These are phyloP conservation scores for Aphis craccivora DNA, from an alignment of 1,140 invertebrate species.

Conservation along the genomic window DNA sequence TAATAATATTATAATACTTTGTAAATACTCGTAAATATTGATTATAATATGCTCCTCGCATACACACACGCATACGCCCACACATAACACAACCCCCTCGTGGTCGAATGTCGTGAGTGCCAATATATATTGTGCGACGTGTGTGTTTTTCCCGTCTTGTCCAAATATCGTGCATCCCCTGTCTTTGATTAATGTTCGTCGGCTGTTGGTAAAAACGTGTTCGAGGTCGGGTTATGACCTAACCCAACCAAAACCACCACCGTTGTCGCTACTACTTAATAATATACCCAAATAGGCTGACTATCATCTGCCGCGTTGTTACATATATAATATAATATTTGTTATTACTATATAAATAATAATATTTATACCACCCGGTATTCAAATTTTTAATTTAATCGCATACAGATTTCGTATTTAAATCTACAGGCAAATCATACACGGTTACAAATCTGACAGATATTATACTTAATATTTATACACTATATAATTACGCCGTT, in stretches of 20 bases:
- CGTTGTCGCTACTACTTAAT: neutral
- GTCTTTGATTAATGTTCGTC: slow-evolving; percentile 28
- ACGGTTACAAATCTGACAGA: neutral
- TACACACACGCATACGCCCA: neutral
- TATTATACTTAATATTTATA: neutral
- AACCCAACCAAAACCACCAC: neutral
- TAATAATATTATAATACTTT: neutral
- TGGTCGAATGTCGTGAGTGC: neutral
- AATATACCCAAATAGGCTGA: neutral
- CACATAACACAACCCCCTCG: too few relatives aligned
- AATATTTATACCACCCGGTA: neutral
- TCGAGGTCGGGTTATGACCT: neutral
- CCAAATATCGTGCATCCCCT: slow-evolving; percentile 28
- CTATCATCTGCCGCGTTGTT: neutral
- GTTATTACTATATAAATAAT: neutral
- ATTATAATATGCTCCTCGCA: neutral
- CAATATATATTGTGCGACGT: neutral
- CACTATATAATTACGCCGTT: neutral
- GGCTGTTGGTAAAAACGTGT: neutral
- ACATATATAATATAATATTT: neutral
- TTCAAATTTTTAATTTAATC: neutral
- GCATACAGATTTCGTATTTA: neutral
- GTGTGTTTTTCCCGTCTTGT: slow-evolving; percentile 6
- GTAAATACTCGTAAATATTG: slow-evolving; percentile 45
- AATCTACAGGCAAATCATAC: neutral